Conservation (phyloP, 2,888 invertebrate genomes). For the Oegoconia quadripuncta region DNA sequence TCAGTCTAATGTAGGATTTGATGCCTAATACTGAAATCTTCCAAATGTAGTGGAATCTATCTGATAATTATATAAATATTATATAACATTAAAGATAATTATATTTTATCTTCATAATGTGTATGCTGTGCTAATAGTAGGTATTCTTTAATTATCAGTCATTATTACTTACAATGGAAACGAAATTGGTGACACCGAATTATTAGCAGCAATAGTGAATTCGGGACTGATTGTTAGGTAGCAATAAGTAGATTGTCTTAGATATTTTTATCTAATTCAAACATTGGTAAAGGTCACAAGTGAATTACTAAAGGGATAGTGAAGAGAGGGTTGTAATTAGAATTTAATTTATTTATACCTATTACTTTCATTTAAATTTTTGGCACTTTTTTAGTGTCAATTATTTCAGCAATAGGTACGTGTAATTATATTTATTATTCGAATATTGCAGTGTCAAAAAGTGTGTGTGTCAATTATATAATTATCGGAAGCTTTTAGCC, state of each 20-base stretch:
- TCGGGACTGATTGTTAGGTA: constrained; percentile 26
- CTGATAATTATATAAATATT: constrained; percentile 24
- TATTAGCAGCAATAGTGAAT: constrained; percentile 22
- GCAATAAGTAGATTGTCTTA: constrained; percentile 10
- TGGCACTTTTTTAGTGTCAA: too few species aligned
- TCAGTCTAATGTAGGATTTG: constrained; percentile 4
- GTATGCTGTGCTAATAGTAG: background rate
- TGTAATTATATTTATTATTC: too few species aligned
- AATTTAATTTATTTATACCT: too few species aligned
- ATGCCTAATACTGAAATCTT: constrained; percentile 22
- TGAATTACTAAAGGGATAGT: too few species aligned
- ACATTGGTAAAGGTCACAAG: too few species aligned
- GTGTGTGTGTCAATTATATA: too few species aligned
- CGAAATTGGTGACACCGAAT: constrained; percentile 9
- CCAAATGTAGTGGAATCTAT: constrained; percentile 40
- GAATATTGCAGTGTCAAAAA: too few species aligned
- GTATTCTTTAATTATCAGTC: background rate
- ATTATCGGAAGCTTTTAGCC: too few species aligned
- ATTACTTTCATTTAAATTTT: too few species aligned
- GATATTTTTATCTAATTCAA: constrained; percentile 14
- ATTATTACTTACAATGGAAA: background rate
- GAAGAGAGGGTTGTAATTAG: too few species aligned
- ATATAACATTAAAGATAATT: constrained; percentile 15
- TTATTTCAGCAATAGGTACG: too few species aligned
- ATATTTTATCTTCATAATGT: constrained; percentile 8